A percentile compares a stretch with the other conserved stretches of the same genome.
Conservation (phyloP, 2,797 vertebrate species). For the Thamnophis elegans region DNA sequence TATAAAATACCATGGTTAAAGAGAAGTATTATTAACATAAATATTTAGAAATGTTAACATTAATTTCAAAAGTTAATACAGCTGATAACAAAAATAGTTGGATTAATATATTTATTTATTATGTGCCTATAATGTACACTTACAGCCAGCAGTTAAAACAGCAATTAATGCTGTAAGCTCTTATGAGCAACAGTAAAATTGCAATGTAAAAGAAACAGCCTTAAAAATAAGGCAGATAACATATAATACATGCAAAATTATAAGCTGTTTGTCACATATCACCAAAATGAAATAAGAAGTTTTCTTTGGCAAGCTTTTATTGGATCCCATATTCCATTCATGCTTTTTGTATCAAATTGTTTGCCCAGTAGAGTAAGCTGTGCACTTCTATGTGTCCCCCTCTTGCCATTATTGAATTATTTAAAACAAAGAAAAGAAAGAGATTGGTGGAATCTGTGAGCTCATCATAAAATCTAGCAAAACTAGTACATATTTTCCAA, state of each 20-base stretch:
- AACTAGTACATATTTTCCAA: background rate
- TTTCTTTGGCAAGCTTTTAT: background rate
- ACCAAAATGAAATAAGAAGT: background rate
- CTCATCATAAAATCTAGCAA: background rate
- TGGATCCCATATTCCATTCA: conserved; percentile 5
- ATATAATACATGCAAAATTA: background rate
- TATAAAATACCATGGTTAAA: background rate
- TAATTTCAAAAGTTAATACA: background rate
- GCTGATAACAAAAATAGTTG: background rate
- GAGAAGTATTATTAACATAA: background rate
- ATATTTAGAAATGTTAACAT: background rate
- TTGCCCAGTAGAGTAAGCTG: background rate
- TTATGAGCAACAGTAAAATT: background rate
- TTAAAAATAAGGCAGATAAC: background rate
- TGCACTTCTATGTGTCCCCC: background rate
- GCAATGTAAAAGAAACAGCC: background rate
- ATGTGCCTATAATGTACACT: background rate
- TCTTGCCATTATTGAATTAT: background rate
- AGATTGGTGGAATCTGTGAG: background rate
- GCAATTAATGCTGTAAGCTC: background rate
- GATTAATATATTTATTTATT: background rate
- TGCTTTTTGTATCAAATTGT: background rate
- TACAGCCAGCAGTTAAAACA: background rate
- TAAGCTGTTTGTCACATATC: background rate
- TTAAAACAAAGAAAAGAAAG: background rate